Evolutionary conservation across 2,888 invertebrate species (phyloP), one percentile per base, ranked within the genome.

Genomic region (Lordiphosa andalusiaca): DNA sequence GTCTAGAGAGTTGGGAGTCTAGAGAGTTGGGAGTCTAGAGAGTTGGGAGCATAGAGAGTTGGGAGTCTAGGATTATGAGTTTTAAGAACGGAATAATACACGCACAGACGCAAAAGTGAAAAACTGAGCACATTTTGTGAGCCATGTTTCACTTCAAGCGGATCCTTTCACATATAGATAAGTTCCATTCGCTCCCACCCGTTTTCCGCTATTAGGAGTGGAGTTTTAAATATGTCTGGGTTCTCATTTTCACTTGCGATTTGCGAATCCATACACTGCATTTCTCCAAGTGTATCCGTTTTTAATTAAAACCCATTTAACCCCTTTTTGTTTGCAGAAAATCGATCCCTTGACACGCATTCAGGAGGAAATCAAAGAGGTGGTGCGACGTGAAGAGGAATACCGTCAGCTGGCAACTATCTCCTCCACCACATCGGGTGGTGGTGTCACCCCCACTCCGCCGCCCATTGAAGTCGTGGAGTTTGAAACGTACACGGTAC

Each of bases 351-450:
- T 95, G 84, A 92, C 93, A 85, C 93, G 96, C 88, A 96, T 97
- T 88, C 96, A 97, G 90, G 93, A 94, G 86, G 97, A 97, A 91
- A 96, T 97, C 82, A 93, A 94, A 83, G 95, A 95, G 90, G 95
- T 95, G 61, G 94, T 94, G 52, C 93, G 95, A 84, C 91, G 96
- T 70, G 97, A 97, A 89, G 92, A 94, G 85, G 96, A 95, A 86
- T 92, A 96, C 90, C 74, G 91, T 89, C 74, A 90, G 90, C 73
- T 90, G 89, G 61, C 40, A 16, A 86, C 90, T 88, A 71, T 91
- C 7, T 7, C 25, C 25, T 25, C 25, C 25, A 25, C 6, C 9
- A 69, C 81, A 55, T 58, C 53, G 5, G 35, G 51, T 9, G 25
- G 36, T 1, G 48, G 23, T 6, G 44, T 53, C 19, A 38, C 71